Evolutionary conservation across 2,888 invertebrate genomes (phyloP).

Genomic region (Perdita meconis): DNA sequence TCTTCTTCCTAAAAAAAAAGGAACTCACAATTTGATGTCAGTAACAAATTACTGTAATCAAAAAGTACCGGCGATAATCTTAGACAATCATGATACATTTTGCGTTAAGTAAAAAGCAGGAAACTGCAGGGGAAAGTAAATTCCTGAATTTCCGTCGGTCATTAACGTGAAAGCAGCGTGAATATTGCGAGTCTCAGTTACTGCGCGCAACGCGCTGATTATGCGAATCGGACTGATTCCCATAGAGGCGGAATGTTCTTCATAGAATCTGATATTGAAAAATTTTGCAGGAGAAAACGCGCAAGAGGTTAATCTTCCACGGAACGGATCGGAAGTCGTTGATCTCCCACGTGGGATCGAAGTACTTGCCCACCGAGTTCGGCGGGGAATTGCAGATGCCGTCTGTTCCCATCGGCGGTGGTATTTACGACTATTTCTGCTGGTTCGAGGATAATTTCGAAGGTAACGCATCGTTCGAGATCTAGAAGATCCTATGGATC

Average conservation of each 20-base stretch:
- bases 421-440: conserved; percentile 88
- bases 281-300: conserved; percentile 89
- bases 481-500: too few relatives aligned
- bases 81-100: too few relatives aligned
- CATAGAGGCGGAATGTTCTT: not conserved
- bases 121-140: too few relatives aligned
- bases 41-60: too few relatives aligned
- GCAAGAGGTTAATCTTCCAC: conserved; percentile 91
- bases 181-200: conserved; percentile 1
- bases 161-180: conserved; percentile 5
- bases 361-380: conserved; percentile 87
- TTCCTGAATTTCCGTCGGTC: too few relatives aligned
- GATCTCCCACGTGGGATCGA: conserved; percentile 86
- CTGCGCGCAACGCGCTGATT: not conserved
- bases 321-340: conserved; percentile 88
- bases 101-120: too few relatives aligned
- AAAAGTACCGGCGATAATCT: too few relatives aligned
- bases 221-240: not conserved
- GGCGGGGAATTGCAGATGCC: conserved; percentile 89
- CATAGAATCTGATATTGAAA: not conserved
- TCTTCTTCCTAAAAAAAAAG: too few relatives aligned
- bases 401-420: conserved; percentile 86
- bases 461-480: conserved; percentile 22
- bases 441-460: conserved; percentile 88
- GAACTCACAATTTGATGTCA: too few relatives aligned